Evolutionary conservation across 2,113 vertebrate genomes (phyloP), one percentile per base, ranked within the genome.

Genomic region (Oreochromis niloticus): DNA sequence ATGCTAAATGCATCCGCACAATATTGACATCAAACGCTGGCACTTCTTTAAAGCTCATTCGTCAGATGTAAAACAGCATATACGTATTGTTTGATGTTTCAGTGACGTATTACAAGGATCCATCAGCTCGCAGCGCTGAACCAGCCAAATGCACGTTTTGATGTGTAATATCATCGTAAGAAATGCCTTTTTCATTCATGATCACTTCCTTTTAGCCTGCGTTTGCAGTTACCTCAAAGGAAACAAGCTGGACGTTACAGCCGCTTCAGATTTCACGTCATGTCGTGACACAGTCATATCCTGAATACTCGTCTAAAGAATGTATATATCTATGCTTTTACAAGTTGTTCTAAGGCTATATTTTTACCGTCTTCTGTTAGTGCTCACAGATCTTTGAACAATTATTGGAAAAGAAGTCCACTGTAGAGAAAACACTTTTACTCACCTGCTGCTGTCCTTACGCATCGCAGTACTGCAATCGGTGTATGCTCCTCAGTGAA

Each of bases 361-460:
- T 34, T 82, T 66, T 85, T 80, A 59, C 32, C 19, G 6, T 9
- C 75, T 83, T 84, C 54, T 84, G 34, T 54, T 46, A 39, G 50
- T 57, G 36, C 14, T 80, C 8, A 54, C 8, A 36, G 3, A 12
- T 22, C 34, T 86, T 83, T 87, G 46, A 81, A 71, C 54, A 82
- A 82, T 80, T 68, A 82, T 57, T 79, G 50, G 54, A 82, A 86
- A 89, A 84, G 41, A 84, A 86, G 36, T 36, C 24, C 46, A 17
- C 41, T 52, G 17, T 41, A 82, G 14, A 89, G 30, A 88, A 88
- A 27, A 82, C 12, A 34, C 4, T 34, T 87, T 81, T 63, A 91
- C 93, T 94, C 86, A 95, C 93, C 92, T 89, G 79, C 87, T 85
- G 82, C 79, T 89, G 68, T 68, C 68, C 32, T 66, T 14, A 56